Percentiles rank a stretch among this genome's conserved stretches.
Evolutionary conservation across 2,888 invertebrate species (phyloP).

Genomic region (Brenthis daphne): DNA sequence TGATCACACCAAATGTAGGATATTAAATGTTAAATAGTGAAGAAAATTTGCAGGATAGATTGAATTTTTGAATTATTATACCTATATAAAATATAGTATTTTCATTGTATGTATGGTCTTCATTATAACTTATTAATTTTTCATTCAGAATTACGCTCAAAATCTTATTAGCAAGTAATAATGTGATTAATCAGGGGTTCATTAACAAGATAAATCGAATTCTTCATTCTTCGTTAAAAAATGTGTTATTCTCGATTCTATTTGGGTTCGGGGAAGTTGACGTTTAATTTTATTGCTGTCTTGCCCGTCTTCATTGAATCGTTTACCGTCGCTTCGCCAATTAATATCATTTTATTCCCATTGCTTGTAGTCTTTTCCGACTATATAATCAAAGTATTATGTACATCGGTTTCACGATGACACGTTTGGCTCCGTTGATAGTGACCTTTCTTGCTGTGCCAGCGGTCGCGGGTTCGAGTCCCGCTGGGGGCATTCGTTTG

Average conservation of each 20-base stretch:
- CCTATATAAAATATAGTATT: background rate
- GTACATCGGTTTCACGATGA: background rate
- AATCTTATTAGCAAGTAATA: constrained; percentile 22
- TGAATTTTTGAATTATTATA: too few relatives aligned
- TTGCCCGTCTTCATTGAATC: constrained; percentile 58
- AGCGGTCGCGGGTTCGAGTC: too few relatives aligned
- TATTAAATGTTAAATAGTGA: too few relatives aligned
- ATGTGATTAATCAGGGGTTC: constrained; percentile 27
- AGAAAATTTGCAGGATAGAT: too few relatives aligned
- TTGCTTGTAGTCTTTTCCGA: constrained; percentile 49
- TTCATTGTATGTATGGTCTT: background rate
- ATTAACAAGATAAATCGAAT: constrained; percentile 31
- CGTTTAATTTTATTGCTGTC: constrained; percentile 55
- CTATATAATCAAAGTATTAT: constrained; percentile 19
- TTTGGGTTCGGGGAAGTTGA: constrained; percentile 47
- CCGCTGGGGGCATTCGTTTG: too few relatives aligned
- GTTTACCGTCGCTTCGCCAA: constrained; percentile 62
- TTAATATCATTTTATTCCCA: constrained; percentile 70
- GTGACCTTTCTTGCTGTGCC: too few relatives aligned
- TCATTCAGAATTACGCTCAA: background rate
- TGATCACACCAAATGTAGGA: too few relatives aligned
- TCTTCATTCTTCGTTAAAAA: constrained; percentile 35
- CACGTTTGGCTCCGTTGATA: too few relatives aligned
- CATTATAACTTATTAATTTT: constrained; percentile 1
- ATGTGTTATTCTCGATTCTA: constrained; percentile 40